Percentiles rank a stretch among this genome's conserved stretches.
Conservation (phyloP, 2,797 vertebrate species). For the Enoplosus armatus region DNA sequence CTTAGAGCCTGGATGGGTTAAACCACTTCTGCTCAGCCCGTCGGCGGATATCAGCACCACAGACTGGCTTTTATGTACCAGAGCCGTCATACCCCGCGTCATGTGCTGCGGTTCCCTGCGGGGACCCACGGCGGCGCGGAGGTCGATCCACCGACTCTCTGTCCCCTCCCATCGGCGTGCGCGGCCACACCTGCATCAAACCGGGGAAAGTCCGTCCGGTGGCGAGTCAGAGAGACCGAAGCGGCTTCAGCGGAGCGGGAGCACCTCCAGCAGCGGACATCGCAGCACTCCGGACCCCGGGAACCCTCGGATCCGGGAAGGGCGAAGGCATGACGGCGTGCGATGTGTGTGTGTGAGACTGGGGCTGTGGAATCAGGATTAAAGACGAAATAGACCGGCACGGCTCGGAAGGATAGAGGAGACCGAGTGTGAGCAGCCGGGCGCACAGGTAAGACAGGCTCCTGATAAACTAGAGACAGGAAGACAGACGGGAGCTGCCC, state of each 20-base stretch:
- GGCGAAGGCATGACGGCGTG: background rate
- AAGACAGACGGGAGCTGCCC: constrained; percentile 12
- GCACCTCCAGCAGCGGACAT: constrained; percentile 8
- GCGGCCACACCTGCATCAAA: constrained; percentile 84
- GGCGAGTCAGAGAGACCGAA: constrained; percentile 16
- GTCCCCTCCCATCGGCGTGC: constrained; percentile 71
- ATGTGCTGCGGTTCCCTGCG: constrained; percentile 40
- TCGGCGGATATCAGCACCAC: constrained; percentile 17
- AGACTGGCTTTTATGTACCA: constrained; percentile 34
- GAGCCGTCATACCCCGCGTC: constrained; percentile 18
- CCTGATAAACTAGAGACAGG: background rate
- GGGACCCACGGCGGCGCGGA: constrained; percentile 33
- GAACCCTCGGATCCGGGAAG: background rate
- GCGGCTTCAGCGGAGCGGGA: constrained; percentile 17
- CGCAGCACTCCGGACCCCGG: background rate
- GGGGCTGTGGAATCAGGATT: constrained; percentile 20
- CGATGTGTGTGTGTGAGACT: background rate
- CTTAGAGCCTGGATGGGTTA: constrained; percentile 22
- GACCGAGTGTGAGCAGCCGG: constrained; percentile 29
- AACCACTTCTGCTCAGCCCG: constrained; percentile 33
- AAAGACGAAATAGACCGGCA: constrained; percentile 4
- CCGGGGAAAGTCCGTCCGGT: constrained; percentile 82
- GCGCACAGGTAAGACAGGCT: constrained; percentile 70
- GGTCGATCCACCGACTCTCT: constrained; percentile 47
- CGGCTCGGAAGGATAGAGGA: constrained; percentile 3